Evolutionary conservation across 2,797 vertebrate genomes (phyloP), one percentile per base, ranked within the genome.

Genomic region (Acropternis orthonyx): DNA sequence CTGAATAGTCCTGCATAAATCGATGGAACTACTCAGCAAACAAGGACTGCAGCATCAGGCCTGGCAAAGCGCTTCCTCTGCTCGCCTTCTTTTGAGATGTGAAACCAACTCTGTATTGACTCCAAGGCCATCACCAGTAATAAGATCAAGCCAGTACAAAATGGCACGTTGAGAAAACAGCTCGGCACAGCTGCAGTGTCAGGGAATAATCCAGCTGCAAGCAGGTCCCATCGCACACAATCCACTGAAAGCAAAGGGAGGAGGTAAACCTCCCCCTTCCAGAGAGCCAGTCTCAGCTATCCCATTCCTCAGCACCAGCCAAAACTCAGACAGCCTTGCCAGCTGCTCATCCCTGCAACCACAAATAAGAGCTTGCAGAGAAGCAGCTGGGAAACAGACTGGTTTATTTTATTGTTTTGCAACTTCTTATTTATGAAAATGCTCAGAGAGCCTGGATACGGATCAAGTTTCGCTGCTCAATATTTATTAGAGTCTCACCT

Each of bases 341-440:
- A 89, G 91, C 85, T 80, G 26, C 2, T 0, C 3, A 56, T 56
- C 61, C 32, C 55, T 32, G 51, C 39, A 92, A 49, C 66, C 37
- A 59, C 92, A 95, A 92, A 79, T 65, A 76, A 79, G 58, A 15
- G 11, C 52, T 65, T 44, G 12, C 21, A 14, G 65, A 91, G 41
- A 41, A 90, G 62, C 0, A 4, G n/a, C 73, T 78, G 73, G 32
- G 79, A 91, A 88, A 58, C 12, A 1, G 22, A 17, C 20, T 30
- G 15, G 56, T 49, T 92, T 90, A 55, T 75, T 94, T 91, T 85
- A 84, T 92, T 73, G 90, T 93, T 94, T 96, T 68, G 72, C 62
- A 93, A 74, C n/a, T 83, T 74, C 81, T 94, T 93, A 97, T 96
- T 97, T 97, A 97, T 96, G 92, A 95, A 97, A 97, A 97, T 92